A percentile compares a stretch with the other conserved stretches of the same genome.
phyloP scores from a whole-genome alignment of 2,113 vertebrate species.

The Clupea harengus region DNA sequence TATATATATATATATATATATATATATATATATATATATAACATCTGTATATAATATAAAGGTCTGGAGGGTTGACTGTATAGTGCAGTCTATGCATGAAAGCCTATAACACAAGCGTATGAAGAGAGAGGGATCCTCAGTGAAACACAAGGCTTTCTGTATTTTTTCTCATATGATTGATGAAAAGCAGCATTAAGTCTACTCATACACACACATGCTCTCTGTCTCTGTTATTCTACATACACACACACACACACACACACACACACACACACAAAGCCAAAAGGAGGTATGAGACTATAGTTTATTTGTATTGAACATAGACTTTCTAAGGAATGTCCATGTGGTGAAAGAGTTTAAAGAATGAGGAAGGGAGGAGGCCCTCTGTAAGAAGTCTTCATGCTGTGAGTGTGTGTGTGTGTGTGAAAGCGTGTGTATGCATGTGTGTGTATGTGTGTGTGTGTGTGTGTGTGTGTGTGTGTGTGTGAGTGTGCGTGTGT shows the following conservation, averaged over 20 bases:
- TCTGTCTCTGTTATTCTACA: too few relatives aligned
- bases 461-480: neutral
- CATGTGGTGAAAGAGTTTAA: neutral
- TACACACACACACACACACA: neutral
- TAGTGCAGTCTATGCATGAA: neutral
- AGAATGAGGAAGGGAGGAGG: conserved; percentile 6
- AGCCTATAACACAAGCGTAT: too few relatives aligned
- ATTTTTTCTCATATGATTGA: neutral
- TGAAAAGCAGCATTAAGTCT: neutral
- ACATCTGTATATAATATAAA: too few relatives aligned
- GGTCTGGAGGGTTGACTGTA: neutral
- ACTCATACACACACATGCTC: neutral
- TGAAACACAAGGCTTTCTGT: too few relatives aligned
- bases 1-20: too few relatives aligned
- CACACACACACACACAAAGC: neutral
- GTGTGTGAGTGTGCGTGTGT: conserved; percentile 15
- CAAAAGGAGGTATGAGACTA: neutral
- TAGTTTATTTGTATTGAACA: neutral
- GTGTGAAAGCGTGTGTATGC: neutral
- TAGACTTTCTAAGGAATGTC: neutral
- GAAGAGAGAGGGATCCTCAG: too few relatives aligned
- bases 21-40: too few relatives aligned
- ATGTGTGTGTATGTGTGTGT: neutral
- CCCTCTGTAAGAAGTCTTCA: neutral
- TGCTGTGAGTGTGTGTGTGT: neutral